These are phyloP conservation scores for Drosophila baimaii DNA, from an alignment of 1,140 invertebrate species.

Conservation along the genomic window DNA sequence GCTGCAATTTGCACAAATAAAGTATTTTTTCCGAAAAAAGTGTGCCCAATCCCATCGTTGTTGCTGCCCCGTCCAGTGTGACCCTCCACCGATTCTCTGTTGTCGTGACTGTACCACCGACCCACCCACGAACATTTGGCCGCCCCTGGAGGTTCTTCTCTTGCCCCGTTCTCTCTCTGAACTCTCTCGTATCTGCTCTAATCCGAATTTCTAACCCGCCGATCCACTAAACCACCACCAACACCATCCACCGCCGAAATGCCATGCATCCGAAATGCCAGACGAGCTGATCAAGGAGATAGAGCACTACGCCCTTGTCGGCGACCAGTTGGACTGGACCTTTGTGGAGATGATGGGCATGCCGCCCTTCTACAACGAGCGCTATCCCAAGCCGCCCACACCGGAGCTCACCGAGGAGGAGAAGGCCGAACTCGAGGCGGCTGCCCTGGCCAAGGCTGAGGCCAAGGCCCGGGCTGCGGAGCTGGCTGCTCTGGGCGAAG, in stretches of 20 bases:
- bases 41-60: slow-evolving; percentile 15
- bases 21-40: slow-evolving; percentile 76
- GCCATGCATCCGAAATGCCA: slow-evolving; percentile 84
- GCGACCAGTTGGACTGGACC: slow-evolving; percentile 98
- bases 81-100: slow-evolving; percentile 2
- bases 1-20: slow-evolving; percentile 84
- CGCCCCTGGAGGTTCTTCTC: slow-evolving; percentile 35
- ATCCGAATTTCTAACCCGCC: slow-evolving; percentile 62
- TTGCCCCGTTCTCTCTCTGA: slow-evolving; percentile 9
- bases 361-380: slow-evolving; percentile 85
- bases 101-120: slow-evolving; percentile 25
- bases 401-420: slow-evolving; percentile 82
- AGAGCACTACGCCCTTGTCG: slow-evolving; percentile 98
- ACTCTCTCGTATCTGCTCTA: slow-evolving; percentile 54
- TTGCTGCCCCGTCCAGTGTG: slow-evolving; percentile 12
- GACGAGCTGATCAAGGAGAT: slow-evolving; percentile 99
- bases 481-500: slow-evolving; percentile 41
- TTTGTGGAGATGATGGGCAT: slow-evolving; percentile 96
- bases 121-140: slow-evolving; percentile 45
- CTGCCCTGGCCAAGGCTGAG: slow-evolving; percentile 26
- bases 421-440: slow-evolving; percentile 52
- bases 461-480: slow-evolving; percentile 39
- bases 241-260: slow-evolving; percentile 28
- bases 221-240: slow-evolving; percentile 37
- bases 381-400: slow-evolving; percentile 82